Percentiles rank a stretch among this genome's conserved stretches.
These are phyloP conservation scores for Brachionus manjavacas DNA, from an alignment of 1,140 invertebrate genomes.

Conservation along the genomic window DNA sequence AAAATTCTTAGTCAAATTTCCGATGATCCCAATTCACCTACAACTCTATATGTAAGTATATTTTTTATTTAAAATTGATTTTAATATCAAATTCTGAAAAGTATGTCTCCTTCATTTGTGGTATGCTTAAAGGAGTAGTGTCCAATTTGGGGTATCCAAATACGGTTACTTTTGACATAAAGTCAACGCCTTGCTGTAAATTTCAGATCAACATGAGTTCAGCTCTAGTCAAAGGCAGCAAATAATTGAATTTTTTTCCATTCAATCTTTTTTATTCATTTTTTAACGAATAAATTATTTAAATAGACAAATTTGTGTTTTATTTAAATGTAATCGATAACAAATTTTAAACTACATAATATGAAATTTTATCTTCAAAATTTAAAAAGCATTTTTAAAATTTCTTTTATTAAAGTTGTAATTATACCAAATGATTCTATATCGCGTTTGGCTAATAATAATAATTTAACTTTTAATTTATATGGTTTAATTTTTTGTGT, in stretches of 20 bases:
- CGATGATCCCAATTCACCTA: neutral
- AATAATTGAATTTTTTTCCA: neutral
- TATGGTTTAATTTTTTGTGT: too few relatives aligned
- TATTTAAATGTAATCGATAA: too few relatives aligned
- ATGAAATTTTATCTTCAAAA: too few relatives aligned
- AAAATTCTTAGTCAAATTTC: conserved; percentile 19
- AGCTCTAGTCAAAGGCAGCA: neutral
- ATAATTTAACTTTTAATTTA: too few relatives aligned
- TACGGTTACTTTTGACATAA: neutral
- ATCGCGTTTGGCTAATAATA: too few relatives aligned
- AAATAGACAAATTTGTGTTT: neutral
- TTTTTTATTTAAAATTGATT: neutral
- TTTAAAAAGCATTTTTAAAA: too few relatives aligned
- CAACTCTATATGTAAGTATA: neutral
- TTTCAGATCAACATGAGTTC: conserved; percentile 38
- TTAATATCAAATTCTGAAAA: neutral
- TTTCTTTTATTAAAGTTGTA: too few relatives aligned
- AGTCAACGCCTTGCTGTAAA: conserved; percentile 13
- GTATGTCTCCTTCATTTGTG: neutral
- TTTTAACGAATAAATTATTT: neutral
- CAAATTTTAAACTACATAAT: too few relatives aligned
- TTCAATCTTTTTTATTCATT: neutral
- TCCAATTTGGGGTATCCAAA: conserved; percentile 14
- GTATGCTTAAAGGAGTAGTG: neutral
- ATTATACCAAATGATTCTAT: too few relatives aligned